Conservation (phyloP, 2,113 vertebrate genomes). For the Struthidea cinerea region DNA sequence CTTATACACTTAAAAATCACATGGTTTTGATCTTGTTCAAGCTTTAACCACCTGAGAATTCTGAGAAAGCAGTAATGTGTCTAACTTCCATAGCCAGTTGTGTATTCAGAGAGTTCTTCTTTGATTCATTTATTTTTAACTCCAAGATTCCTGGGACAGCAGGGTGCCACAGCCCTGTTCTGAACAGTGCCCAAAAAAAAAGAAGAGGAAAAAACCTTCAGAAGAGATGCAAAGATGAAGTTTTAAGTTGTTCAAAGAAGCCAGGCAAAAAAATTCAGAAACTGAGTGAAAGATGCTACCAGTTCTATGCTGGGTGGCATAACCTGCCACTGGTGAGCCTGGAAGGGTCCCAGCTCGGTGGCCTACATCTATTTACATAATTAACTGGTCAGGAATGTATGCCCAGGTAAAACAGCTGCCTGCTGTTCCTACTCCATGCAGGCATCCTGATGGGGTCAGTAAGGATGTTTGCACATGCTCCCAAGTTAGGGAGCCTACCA, state of each 20-base stretch:
- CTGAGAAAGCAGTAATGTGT: neutral
- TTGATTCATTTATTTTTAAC: neutral
- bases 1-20: neutral
- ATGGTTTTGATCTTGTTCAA: neutral
- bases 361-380: neutral
- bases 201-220: accelerated
- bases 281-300: neutral
- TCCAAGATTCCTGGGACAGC: neutral
- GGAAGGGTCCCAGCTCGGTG: neutral
- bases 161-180: neutral
- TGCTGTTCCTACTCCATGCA: neutral
- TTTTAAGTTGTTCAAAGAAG: neutral
- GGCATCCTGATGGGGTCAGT: neutral
- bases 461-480: neutral
- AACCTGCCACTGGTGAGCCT: neutral
- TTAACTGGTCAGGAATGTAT: neutral
- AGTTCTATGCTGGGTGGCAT: neutral
- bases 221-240: neutral
- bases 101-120: neutral
- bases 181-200: neutral
- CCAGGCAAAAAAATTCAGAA: neutral
- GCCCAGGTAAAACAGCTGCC: neutral
- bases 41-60: neutral
- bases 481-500: neutral
- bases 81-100: neutral